Evolutionary conservation across 2,113 vertebrate genomes (phyloP).

Genomic region (Tetrao urogallus): DNA sequence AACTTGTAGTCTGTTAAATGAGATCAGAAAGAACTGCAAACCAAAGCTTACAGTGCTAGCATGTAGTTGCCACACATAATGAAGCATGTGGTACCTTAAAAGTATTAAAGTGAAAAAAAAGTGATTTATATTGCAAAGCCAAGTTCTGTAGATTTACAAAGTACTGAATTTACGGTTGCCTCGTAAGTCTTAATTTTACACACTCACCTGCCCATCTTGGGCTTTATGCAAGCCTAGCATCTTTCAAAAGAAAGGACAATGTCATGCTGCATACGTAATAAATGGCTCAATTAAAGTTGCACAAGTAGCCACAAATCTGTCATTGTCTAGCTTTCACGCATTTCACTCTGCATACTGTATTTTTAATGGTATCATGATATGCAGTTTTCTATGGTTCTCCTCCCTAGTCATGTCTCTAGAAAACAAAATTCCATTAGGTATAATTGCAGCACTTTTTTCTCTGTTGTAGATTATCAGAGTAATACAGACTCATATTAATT

Average conservation of each 20-base stretch:
- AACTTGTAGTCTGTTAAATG: not conserved
- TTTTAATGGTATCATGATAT: not conserved
- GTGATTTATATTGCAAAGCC: not conserved
- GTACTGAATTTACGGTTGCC: not conserved
- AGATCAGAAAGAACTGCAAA: not conserved
- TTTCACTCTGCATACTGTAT: not conserved
- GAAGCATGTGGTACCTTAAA: not conserved
- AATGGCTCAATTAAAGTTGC: not conserved
- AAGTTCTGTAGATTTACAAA: not conserved
- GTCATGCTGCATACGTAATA: not conserved
- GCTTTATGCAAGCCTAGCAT: not conserved
- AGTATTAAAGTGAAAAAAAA: not conserved
- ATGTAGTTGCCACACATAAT: not conserved
- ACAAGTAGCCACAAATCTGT: not conserved
- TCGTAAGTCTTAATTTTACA: not conserved
- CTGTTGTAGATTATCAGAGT: not conserved
- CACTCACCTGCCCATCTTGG: not conserved
- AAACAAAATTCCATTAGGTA: not conserved
- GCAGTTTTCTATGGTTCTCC: not conserved
- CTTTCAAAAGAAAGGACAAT: not conserved
- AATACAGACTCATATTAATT: accelerated
- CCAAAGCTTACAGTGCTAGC: not conserved
- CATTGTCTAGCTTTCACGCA: not conserved
- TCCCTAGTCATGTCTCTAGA: not conserved
- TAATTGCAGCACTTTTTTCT: not conserved